These are phyloP conservation scores for Pelochelys cantorii DNA, from an alignment of 2,797 vertebrate genomes.

Conservation along the genomic window DNA sequence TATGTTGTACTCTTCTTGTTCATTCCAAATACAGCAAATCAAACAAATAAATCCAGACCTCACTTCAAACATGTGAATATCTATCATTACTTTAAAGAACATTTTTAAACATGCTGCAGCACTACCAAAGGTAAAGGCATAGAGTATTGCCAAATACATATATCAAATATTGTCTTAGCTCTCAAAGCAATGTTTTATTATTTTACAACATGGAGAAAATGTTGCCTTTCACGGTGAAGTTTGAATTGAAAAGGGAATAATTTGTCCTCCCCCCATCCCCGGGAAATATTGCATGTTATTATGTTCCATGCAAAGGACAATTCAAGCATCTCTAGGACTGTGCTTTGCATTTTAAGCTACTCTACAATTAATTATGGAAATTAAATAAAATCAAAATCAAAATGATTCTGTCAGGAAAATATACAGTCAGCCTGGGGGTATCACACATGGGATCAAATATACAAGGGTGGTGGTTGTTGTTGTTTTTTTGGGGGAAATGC, in stretches of 20 bases:
- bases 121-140: neutral
- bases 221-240: conserved; percentile 27
- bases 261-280: conserved; percentile 29
- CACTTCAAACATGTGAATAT: neutral
- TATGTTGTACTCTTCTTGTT: neutral
- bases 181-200: neutral
- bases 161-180: neutral
- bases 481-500: neutral
- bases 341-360: neutral
- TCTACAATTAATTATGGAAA: neutral
- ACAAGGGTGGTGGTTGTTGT: too few relatives aligned
- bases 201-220: conserved; percentile 13
- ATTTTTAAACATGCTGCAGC: neutral
- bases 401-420: conserved; percentile 31
- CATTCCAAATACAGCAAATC: neutral
- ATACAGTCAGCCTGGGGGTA: neutral
- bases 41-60: neutral
- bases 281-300: conserved; percentile 39
- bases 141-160: neutral
- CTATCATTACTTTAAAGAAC: neutral
- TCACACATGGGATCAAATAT: neutral
- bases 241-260: conserved; percentile 19
- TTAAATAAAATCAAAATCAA: neutral
- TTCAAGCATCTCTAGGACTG: conserved; percentile 20
- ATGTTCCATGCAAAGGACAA: conserved; percentile 11